phyloP scores from a whole-genome alignment of 2,888 invertebrate genomes.

The Plemyria rubiginata region DNA sequence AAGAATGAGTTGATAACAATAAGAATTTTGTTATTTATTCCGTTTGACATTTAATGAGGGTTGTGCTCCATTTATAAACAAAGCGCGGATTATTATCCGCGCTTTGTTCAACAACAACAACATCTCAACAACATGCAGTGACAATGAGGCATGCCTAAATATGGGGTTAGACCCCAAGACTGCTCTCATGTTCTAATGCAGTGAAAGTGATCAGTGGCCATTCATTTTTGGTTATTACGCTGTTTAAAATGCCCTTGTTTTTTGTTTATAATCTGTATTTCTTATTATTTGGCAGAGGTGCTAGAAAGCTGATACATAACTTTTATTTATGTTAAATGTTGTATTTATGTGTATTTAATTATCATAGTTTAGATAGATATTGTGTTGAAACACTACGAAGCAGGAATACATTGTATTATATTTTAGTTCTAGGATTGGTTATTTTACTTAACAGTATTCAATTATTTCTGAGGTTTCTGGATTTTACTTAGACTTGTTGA shows the following conservation, averaged over 20 bases:
- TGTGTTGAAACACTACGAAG: constrained; percentile 76
- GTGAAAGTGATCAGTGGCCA: constrained; percentile 64
- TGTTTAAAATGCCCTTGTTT: constrained; percentile 44
- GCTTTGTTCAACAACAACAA: too few species aligned
- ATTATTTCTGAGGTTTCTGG: constrained; percentile 51
- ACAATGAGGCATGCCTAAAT: constrained; percentile 17
- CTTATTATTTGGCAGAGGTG: constrained; percentile 61
- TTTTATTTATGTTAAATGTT: constrained; percentile 3
- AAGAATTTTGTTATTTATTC: constrained; percentile 40
- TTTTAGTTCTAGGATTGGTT: constrained; percentile 65
- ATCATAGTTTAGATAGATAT: constrained; percentile 42
- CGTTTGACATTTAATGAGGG: constrained; percentile 31
- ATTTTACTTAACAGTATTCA: constrained; percentile 69
- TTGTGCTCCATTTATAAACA: not conserved
- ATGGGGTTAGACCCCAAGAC: constrained; percentile 18
- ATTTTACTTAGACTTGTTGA: not conserved
- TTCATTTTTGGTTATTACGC: constrained; percentile 59
- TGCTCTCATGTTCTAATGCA: constrained; percentile 29
- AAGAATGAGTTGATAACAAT: constrained; percentile 35
- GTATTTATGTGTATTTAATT: constrained; percentile 34
- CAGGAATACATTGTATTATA: constrained; percentile 65
- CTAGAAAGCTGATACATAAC: constrained; percentile 39
- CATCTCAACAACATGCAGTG: not conserved
- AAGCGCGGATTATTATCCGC: too few species aligned
- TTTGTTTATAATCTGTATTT: constrained; percentile 44